Percentiles rank a stretch among this genome's conserved stretches.
These are phyloP conservation scores for Tetragnatha versicolor DNA, from an alignment of 1,140 invertebrate genomes.

Conservation along the genomic window DNA sequence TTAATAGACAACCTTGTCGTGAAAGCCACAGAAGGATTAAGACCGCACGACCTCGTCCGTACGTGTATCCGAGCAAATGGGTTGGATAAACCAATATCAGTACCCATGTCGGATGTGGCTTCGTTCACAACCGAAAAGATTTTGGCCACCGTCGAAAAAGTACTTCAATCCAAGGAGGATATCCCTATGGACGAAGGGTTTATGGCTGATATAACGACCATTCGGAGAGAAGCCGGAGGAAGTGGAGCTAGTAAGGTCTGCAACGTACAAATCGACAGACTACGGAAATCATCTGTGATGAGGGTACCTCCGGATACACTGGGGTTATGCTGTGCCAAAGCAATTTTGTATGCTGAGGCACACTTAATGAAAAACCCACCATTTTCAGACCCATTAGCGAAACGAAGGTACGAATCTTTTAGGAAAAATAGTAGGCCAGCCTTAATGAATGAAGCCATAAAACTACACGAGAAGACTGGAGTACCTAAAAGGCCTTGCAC, in stretches of 20 bases:
- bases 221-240: background rate
- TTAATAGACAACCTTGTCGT: background rate
- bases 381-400: no score
- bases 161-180: background rate
- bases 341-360: no score
- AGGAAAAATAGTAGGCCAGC: background rate
- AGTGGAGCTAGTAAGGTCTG: background rate
- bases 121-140: background rate
- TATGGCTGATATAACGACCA: background rate
- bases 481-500: background rate
- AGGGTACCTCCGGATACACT: background rate
- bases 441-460: background rate
- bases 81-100: no score
- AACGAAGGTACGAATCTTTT: no score
- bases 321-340: no score
- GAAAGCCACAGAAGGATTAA: background rate
- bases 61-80: background rate
- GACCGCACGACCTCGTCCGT: background rate
- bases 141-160: background rate
- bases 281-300: background rate
- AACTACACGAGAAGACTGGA: background rate
- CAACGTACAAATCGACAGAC: background rate
- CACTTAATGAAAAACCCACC: no score
- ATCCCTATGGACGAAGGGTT: background rate
- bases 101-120: background rate